phyloP scores from a whole-genome alignment of 1,140 invertebrate genomes.

The Ips typographus region DNA sequence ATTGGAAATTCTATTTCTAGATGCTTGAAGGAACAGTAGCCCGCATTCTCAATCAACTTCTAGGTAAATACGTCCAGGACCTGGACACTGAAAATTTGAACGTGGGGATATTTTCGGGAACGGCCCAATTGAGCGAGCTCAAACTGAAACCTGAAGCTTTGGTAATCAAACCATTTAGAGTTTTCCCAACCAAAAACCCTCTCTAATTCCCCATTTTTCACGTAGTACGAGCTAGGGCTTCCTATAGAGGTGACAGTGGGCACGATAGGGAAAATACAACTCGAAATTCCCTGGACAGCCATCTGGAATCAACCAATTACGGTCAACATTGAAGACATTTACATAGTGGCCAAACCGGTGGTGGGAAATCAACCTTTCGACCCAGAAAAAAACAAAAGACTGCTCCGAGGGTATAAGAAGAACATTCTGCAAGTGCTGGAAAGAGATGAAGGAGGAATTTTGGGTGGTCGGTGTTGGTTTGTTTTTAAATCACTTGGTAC shows the following conservation, averaged over 20 bases:
- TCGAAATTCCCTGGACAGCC: constrained; percentile 78
- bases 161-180: constrained; percentile 61
- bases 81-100: constrained; percentile 80
- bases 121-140: constrained; percentile 74
- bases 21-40: constrained; percentile 82
- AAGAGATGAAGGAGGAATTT: constrained; percentile 53
- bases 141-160: constrained; percentile 78
- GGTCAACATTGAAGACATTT: constrained; percentile 73
- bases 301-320: constrained; percentile 70
- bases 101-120: constrained; percentile 78
- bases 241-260: constrained; percentile 81
- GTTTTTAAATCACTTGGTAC: background rate
- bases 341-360: constrained; percentile 73
- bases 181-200: background rate
- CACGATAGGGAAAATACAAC: constrained; percentile 70
- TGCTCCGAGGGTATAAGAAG: constrained; percentile 72
- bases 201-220: constrained; percentile 45
- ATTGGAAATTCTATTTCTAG: constrained; percentile 35
- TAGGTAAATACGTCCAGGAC: constrained; percentile 81
- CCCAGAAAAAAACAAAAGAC: constrained; percentile 70
- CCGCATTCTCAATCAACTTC: constrained; percentile 72
- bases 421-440: constrained; percentile 59
- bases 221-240: constrained; percentile 74
- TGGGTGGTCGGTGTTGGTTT: constrained; percentile 23
- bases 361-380: constrained; percentile 68